Evolutionary conservation across 2,113 vertebrate species (phyloP).

Genomic region (Pygoscelis adeliae): DNA sequence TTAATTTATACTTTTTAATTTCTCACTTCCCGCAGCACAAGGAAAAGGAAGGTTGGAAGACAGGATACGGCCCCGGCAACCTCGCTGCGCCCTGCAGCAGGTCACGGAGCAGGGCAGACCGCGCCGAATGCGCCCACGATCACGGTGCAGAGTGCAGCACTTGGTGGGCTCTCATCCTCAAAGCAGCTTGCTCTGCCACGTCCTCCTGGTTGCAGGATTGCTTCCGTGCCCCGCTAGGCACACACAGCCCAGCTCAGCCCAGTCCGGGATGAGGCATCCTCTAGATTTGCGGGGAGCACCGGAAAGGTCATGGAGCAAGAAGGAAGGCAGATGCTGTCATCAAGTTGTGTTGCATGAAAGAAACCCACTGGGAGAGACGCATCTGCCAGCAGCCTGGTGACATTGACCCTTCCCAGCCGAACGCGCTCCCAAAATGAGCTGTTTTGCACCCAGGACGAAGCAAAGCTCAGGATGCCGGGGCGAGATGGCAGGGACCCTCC

Average conservation of each 20-base stretch:
- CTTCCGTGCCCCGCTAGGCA: not conserved
- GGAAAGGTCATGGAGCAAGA: not conserved
- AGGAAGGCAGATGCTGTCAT: not conserved
- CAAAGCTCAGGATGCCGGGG: not conserved
- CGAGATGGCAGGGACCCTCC: rapidly evolving
- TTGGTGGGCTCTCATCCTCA: not conserved
- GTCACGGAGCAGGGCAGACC: not conserved
- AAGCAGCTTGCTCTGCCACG: not conserved
- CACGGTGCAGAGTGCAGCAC: rapidly evolving
- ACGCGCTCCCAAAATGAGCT: rapidly evolving
- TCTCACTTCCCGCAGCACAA: not conserved
- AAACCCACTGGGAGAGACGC: rapidly evolving
- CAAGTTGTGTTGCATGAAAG: not conserved
- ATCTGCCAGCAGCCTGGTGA: not conserved
- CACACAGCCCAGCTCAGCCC: not conserved
- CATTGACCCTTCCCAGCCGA: not conserved
- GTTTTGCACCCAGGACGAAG: not conserved
- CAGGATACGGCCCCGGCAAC: not conserved
- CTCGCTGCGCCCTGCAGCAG: rapidly evolving
- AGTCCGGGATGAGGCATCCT: not conserved
- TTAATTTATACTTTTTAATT: slow-evolving; percentile 7
- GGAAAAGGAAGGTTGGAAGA: not conserved
- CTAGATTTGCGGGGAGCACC: not conserved
- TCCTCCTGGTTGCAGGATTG: not conserved
- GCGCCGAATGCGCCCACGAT: rapidly evolving